phyloP scores from a whole-genome alignment of 2,113 vertebrate species.

The Hippoglossus stenolepis region DNA sequence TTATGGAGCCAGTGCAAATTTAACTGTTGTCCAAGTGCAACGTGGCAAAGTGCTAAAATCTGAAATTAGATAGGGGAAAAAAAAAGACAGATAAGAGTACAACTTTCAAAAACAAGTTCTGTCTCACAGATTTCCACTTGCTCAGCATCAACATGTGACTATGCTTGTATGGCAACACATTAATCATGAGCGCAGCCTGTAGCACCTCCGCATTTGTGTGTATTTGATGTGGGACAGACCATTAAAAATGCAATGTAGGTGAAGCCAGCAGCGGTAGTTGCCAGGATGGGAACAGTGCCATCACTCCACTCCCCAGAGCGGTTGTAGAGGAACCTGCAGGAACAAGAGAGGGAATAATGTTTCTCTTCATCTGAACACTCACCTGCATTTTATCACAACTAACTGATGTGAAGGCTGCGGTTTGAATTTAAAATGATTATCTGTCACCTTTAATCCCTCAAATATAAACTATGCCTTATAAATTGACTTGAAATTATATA shows the following conservation, averaged over 20 bases:
- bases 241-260: conserved; percentile 91
- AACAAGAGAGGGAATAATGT: conserved; percentile 13
- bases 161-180: neutral
- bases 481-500: neutral
- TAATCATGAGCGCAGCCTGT: neutral
- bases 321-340: conserved; percentile 94
- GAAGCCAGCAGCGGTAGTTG: conserved; percentile 90
- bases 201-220: conserved; percentile 5
- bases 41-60: conserved; percentile 95
- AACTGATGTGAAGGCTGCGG: neutral
- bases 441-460: no score
- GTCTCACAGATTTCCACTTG: conserved; percentile 26
- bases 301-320: conserved; percentile 94
- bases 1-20: conserved; percentile 99
- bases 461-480: neutral
- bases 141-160: neutral
- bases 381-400: neutral
- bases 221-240: conserved; percentile 78
- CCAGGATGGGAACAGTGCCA: conserved; percentile 93
- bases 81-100: neutral
- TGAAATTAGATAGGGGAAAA: conserved; percentile 61
- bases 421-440: neutral
- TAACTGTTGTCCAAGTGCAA: conserved; percentile 95
- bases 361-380: conserved; percentile 6
- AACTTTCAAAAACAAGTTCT: conserved; percentile 24